Conservation (phyloP, 2,113 vertebrate genomes). For the Ibidorhyncha struthersii region DNA sequence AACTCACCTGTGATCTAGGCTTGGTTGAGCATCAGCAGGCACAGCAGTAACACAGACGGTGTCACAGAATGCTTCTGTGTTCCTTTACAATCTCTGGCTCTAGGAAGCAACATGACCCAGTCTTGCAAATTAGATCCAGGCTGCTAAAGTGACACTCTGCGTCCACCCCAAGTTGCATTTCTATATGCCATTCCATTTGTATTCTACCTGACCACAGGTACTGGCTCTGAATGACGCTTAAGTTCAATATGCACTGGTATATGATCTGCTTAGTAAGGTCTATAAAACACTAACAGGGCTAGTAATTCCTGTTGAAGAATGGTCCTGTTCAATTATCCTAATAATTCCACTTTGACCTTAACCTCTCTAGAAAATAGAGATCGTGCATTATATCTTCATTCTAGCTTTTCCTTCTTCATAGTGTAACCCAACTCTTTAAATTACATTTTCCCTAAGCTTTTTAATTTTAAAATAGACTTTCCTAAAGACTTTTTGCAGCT, state of each 20-base stretch:
- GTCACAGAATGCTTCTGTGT: not conserved
- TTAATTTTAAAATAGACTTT: not conserved
- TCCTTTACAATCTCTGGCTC: not conserved
- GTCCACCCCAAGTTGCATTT: not conserved
- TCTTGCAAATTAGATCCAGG: not conserved
- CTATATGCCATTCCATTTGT: not conserved
- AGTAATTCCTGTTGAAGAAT: not conserved
- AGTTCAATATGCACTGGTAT: not conserved
- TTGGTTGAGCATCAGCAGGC: not conserved
- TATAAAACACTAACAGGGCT: not conserved
- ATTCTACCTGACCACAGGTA: not conserved
- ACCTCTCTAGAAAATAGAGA: not conserved
- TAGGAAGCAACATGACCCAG: not conserved
- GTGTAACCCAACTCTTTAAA: not conserved
- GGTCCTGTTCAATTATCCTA: slow-evolving; percentile 13
- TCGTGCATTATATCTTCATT: not conserved
- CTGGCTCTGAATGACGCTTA: not conserved
- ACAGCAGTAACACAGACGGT: not conserved
- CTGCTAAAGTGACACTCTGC: not conserved
- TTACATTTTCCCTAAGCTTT: not conserved
- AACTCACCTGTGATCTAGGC: too few species aligned
- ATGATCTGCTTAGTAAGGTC: not conserved
- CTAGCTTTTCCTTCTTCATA: not conserved
- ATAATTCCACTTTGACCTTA: slow-evolving; percentile 9
- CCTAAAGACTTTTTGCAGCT: not conserved